Percentiles rank a stretch among this genome's conserved stretches.
These are phyloP conservation scores for Diloba caeruleocephala DNA, from an alignment of 2,888 invertebrate genomes.

Conservation along the genomic window DNA sequence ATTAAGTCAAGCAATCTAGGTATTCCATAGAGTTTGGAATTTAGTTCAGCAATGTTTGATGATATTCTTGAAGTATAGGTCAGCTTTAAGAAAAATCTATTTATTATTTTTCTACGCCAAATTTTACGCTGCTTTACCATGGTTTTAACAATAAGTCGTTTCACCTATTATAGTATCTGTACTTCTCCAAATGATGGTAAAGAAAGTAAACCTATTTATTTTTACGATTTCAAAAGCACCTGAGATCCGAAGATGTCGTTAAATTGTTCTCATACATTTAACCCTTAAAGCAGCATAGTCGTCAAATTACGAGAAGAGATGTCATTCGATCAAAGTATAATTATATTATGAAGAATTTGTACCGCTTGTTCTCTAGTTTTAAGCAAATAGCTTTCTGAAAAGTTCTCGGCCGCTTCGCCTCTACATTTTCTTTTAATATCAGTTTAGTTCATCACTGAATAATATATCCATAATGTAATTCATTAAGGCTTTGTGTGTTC, in stretches of 20 bases:
- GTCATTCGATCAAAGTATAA: constrained; percentile 33
- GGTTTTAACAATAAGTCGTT: constrained; percentile 28
- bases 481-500: constrained; percentile 67
- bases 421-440: constrained; percentile 40
- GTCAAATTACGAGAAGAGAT: constrained; percentile 30
- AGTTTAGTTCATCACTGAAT: constrained; percentile 41
- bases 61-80: too few species aligned
- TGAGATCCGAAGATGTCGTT: constrained; percentile 14
- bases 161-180: constrained; percentile 19
- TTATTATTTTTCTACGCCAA: not conserved
- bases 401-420: constrained; percentile 28
- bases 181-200: constrained; percentile 6
- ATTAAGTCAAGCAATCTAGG: not conserved
- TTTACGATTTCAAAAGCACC: constrained; percentile 8
- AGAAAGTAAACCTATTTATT: constrained; percentile 6
- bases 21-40: not conserved
- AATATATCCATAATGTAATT: constrained; percentile 60
- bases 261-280: constrained; percentile 10
- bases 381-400: constrained; percentile 42
- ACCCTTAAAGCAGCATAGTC: constrained; percentile 12
- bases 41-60: too few species aligned
- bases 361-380: constrained; percentile 36
- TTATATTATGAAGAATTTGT: constrained; percentile 26
- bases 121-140: constrained; percentile 30
- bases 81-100: too few species aligned